Conservation (phyloP, 2,888 invertebrate genomes). For the Thecocarcelia acutangulata region DNA sequence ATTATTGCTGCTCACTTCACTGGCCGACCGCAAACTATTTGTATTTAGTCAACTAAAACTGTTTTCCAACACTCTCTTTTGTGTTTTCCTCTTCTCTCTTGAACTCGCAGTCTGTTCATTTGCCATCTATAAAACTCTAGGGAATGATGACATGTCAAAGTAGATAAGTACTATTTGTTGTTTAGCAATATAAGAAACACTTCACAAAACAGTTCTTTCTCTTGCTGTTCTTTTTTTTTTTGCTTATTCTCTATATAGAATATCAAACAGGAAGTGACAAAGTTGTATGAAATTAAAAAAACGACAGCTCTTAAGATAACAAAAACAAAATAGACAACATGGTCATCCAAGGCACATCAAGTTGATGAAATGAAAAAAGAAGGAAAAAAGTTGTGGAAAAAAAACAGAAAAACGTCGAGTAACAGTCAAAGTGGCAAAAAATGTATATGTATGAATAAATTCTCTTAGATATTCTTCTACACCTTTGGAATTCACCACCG, state of each 20-base stretch:
- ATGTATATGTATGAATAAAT: background rate
- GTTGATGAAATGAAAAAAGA: constrained; percentile 3
- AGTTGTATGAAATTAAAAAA: constrained; percentile 33
- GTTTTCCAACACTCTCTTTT: constrained; percentile 15
- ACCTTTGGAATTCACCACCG: constrained; percentile 41
- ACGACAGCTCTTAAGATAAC: background rate
- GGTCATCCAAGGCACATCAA: constrained; percentile 47
- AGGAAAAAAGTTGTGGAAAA: background rate
- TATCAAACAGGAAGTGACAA: constrained; percentile 62
- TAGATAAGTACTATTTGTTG: constrained; percentile 65
- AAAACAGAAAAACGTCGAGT: constrained; percentile 42
- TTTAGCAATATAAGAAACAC: constrained; percentile 42
- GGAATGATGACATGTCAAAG: constrained; percentile 60
- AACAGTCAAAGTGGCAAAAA: constrained; percentile 48
- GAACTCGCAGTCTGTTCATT: background rate
- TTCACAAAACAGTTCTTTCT: constrained; percentile 11
- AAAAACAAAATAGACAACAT: constrained; percentile 41
- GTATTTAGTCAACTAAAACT: constrained; percentile 12
- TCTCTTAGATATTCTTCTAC: background rate
- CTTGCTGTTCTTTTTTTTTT: background rate
- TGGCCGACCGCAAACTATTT: constrained; percentile 45
- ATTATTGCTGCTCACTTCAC: constrained; percentile 47
- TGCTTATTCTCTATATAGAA: constrained; percentile 5
- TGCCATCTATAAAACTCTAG: constrained; percentile 21
- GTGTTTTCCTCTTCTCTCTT: background rate